A percentile compares a stretch with the other conserved stretches of the same genome.
Conservation (phyloP, 2,888 invertebrate genomes). For the Lymantria dispar region DNA sequence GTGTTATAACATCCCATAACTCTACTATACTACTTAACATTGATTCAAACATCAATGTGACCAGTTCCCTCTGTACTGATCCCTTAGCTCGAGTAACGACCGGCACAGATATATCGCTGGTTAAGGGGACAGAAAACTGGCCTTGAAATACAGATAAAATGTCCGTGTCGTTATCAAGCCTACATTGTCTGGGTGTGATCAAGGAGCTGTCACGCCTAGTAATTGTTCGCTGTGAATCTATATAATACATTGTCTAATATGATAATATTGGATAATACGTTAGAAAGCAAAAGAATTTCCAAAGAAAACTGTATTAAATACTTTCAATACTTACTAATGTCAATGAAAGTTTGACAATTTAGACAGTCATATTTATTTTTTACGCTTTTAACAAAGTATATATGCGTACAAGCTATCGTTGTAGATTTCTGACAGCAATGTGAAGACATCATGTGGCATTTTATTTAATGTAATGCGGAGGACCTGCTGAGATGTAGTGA, state of each 20-base stretch:
- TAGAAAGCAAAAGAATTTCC: neutral
- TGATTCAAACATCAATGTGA: slow-evolving; percentile 63
- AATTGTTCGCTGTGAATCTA: slow-evolving; percentile 60
- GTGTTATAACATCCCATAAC: slow-evolving; percentile 58
- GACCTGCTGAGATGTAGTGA: too few species aligned
- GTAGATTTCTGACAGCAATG: too few species aligned
- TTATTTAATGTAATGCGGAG: too few species aligned
- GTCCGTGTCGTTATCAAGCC: slow-evolving; percentile 32
- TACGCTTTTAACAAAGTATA: too few species aligned
- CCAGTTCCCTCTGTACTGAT: slow-evolving; percentile 57
- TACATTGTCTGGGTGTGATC: slow-evolving; percentile 29
- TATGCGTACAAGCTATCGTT: too few species aligned
- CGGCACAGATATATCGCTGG: slow-evolving; percentile 42
- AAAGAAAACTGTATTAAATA: neutral
- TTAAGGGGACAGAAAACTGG: slow-evolving; percentile 34
- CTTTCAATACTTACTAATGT: too few species aligned
- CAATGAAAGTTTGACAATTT: too few species aligned
- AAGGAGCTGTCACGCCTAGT: slow-evolving; percentile 70
- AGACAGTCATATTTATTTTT: too few species aligned
- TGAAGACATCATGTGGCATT: too few species aligned
- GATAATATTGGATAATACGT: neutral
- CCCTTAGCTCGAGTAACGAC: slow-evolving; percentile 39
- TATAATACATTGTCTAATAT: slow-evolving; percentile 51
- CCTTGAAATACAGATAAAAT: slow-evolving; percentile 30
- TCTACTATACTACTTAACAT: slow-evolving; percentile 64